phyloP scores from a whole-genome alignment of 2,113 vertebrate species.

The Cyanoliseus patagonus region DNA sequence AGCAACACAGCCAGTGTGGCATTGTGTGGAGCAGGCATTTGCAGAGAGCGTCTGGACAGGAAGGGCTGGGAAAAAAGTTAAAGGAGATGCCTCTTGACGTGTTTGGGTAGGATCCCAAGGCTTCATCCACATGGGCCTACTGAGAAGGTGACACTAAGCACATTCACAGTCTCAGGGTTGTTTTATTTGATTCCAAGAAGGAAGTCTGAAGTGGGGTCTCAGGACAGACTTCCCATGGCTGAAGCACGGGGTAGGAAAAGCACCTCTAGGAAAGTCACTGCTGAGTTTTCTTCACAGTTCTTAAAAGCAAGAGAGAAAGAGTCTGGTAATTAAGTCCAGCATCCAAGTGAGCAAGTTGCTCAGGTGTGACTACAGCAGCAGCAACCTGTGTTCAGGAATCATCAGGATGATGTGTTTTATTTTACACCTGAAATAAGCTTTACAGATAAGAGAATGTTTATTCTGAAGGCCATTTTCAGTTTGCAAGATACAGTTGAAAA shows the following conservation, averaged over 20 bases:
- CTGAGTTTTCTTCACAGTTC: not conserved
- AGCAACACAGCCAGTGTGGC: not conserved
- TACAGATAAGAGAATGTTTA: not conserved
- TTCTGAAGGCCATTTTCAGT: not conserved
- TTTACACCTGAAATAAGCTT: not conserved
- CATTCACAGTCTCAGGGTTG: not conserved
- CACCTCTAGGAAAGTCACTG: not conserved
- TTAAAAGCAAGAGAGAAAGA: not conserved
- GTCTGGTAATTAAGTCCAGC: not conserved
- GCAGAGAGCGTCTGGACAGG: not conserved
- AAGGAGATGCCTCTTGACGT: not conserved
- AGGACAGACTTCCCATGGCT: not conserved
- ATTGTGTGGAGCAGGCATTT: not conserved
- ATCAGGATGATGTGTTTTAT: not conserved
- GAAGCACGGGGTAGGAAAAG: not conserved
- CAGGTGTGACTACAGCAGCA: not conserved
- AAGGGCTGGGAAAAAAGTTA: not conserved
- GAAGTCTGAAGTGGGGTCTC: not conserved
- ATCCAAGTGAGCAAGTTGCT: not conserved
- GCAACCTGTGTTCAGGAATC: not conserved
- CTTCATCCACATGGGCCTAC: not conserved
- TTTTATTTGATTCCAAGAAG: not conserved
- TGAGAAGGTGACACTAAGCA: not conserved
- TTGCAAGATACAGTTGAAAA: not conserved
- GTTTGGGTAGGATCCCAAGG: not conserved